A percentile compares a stretch with the other conserved stretches of the same genome.
These are phyloP conservation scores for Xyliphius kryptos DNA, from an alignment of 2,113 vertebrate genomes.

Conservation along the genomic window DNA sequence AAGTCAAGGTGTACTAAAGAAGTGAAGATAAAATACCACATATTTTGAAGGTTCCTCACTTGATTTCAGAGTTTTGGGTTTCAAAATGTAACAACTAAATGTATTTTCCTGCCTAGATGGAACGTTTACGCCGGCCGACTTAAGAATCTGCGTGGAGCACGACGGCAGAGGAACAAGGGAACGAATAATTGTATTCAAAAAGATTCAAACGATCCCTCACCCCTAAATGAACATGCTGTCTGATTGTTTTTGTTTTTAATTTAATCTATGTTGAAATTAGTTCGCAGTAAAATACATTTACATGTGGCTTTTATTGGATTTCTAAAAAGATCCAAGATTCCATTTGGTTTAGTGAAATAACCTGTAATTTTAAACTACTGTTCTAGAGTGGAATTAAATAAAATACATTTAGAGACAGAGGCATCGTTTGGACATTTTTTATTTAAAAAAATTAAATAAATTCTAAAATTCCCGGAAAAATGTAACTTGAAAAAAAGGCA, in stretches of 20 bases:
- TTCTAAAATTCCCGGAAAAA: background rate
- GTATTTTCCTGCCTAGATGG: slow-evolving; percentile 11
- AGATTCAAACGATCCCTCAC: background rate
- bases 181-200: background rate
- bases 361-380: too few species aligned
- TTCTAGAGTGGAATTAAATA: too few species aligned
- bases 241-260: background rate
- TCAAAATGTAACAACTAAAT: background rate
- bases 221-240: background rate
- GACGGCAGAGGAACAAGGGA: background rate
- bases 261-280: too few species aligned
- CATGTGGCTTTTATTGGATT: too few species aligned
- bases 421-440: background rate
- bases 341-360: too few species aligned
- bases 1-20: background rate
- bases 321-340: too few species aligned
- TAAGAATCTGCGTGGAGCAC: background rate
- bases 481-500: background rate
- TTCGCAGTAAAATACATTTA: too few species aligned
- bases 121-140: slow-evolving; percentile 24
- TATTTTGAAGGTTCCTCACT: too few species aligned
- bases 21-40: too few species aligned
- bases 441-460: slow-evolving; percentile 4
- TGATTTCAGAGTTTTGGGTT: too few species aligned
- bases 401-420: background rate